phyloP scores from a whole-genome alignment of 1,140 invertebrate species.

The Epicauta chinensis region DNA sequence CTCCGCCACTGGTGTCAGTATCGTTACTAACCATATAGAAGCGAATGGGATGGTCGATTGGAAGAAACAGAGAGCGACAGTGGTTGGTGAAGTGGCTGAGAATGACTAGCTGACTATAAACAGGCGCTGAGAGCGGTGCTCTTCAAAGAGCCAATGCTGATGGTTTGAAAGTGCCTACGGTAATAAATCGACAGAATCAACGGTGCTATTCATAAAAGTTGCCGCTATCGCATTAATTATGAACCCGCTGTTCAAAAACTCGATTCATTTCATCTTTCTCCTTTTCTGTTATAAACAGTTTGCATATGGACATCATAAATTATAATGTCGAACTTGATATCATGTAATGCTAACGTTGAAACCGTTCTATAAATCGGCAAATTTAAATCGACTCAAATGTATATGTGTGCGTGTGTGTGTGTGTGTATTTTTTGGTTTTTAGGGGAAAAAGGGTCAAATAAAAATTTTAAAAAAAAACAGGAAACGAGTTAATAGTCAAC shows the following conservation, averaged over 20 bases:
- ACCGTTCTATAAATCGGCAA: slow-evolving; percentile 21
- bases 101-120: slow-evolving; percentile 27
- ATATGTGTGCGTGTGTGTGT: too few species aligned
- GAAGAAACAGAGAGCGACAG: slow-evolving; percentile 17
- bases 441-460: too few species aligned
- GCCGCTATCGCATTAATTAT: slow-evolving; percentile 42
- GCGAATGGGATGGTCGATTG: slow-evolving; percentile 10
- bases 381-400: slow-evolving; percentile 21
- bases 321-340: slow-evolving; percentile 18
- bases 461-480: neutral
- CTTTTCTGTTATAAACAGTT: slow-evolving; percentile 23
- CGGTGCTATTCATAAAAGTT: slow-evolving; percentile 41
- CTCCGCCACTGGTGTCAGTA: too few species aligned
- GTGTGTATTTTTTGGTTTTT: too few species aligned
- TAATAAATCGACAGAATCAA: slow-evolving; percentile 39
- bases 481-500: too few species aligned
- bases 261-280: slow-evolving; percentile 16
- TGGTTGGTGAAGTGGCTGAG: slow-evolving; percentile 18
- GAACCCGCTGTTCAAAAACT: slow-evolving; percentile 30
- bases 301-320: slow-evolving; percentile 39
- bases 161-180: slow-evolving; percentile 33
- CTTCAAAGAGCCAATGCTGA: slow-evolving; percentile 29
- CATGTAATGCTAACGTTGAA: slow-evolving; percentile 9
- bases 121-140: slow-evolving; percentile 26
- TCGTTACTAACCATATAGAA: neutral